Evolutionary conservation across 1,140 invertebrate species (phyloP).

Genomic region (Euura lappo): DNA sequence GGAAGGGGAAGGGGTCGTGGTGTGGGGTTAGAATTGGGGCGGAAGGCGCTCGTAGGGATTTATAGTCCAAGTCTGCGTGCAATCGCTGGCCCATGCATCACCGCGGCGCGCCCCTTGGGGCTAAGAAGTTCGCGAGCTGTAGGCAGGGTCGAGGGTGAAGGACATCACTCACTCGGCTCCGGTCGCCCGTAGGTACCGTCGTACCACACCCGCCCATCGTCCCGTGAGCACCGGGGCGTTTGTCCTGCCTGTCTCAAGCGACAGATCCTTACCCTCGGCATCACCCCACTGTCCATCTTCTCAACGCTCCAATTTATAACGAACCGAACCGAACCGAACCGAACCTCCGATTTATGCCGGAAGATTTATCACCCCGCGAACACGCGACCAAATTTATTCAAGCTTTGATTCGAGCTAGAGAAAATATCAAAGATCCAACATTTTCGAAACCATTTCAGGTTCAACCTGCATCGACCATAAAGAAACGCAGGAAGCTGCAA

Average conservation of each 20-base stretch:
- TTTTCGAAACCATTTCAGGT: constrained; percentile 15
- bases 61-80: constrained; percentile 44
- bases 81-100: constrained; percentile 42
- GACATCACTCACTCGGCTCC: constrained; percentile 28
- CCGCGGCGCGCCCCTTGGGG: constrained; percentile 18
- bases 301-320: constrained; percentile 17
- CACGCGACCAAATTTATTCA: no score
- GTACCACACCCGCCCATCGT: background rate
- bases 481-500: constrained; percentile 23
- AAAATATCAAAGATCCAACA: background rate
- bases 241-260: constrained; percentile 25
- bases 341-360: background rate
- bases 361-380: no score
- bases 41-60: constrained; percentile 31
- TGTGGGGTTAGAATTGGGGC: constrained; percentile 9
- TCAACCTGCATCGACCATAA: constrained; percentile 32
- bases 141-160: constrained; percentile 35
- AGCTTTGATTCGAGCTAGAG: background rate
- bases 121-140: constrained; percentile 29
- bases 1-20: constrained; percentile 2
- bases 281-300: constrained; percentile 20
- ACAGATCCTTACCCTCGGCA: constrained; percentile 25
- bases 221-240: constrained; percentile 9
- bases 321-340: constrained; percentile 16
- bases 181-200: constrained; percentile 17